phyloP scores from a whole-genome alignment of 1,140 invertebrate genomes.

The Chelonus insularis region DNA sequence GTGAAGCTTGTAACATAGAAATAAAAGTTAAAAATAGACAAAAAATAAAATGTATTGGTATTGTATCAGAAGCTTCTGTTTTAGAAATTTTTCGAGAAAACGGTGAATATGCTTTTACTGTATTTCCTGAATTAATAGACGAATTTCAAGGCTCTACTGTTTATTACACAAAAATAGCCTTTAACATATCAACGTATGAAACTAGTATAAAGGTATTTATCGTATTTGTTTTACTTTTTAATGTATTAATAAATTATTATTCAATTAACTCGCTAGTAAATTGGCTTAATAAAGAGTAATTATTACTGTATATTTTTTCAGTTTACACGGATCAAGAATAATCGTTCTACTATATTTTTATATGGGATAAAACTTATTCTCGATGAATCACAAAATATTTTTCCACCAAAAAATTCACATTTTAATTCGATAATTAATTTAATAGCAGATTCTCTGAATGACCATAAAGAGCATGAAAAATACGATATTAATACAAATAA shows the following conservation, averaged over 20 bases:
- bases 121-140: constrained; percentile 53
- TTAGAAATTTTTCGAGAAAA: constrained; percentile 58
- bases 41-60: constrained; percentile 46
- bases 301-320: too few relatives aligned
- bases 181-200: constrained; percentile 50
- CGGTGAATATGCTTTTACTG: constrained; percentile 54
- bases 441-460: too few relatives aligned
- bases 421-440: constrained; percentile 44
- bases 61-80: constrained; percentile 54
- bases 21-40: constrained; percentile 48
- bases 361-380: constrained; percentile 55
- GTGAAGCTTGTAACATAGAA: constrained; percentile 46
- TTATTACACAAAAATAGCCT: constrained; percentile 45
- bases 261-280: too few relatives aligned
- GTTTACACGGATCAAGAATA: constrained; percentile 55
- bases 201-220: constrained; percentile 52
- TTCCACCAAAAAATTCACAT: constrained; percentile 35
- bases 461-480: too few relatives aligned
- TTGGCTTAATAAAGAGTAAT: too few relatives aligned
- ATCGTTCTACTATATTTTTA: constrained; percentile 49
- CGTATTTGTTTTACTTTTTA: too few relatives aligned
- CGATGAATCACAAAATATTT: constrained; percentile 35
- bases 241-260: too few relatives aligned
- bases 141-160: constrained; percentile 52
- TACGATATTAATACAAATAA: too few relatives aligned